Percentiles rank a stretch among this genome's conserved stretches.
Conservation (phyloP, 2,113 vertebrate species). For the Cacatua alba region DNA sequence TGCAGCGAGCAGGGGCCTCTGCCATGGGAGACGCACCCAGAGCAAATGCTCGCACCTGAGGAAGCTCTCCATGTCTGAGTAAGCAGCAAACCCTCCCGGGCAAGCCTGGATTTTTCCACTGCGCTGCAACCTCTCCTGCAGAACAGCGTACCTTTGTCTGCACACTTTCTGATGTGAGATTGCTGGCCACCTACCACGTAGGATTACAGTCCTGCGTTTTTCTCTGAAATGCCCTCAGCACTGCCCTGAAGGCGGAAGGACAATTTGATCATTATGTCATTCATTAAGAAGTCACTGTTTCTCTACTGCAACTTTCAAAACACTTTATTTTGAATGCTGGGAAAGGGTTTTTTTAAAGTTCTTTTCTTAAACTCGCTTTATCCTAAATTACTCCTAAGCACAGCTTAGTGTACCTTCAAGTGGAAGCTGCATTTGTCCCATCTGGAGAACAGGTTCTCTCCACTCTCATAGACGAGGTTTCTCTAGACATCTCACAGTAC, state of each 20-base stretch:
- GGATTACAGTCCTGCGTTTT: fast-evolving
- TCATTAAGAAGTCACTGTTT: not conserved
- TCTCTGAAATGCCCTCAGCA: not conserved
- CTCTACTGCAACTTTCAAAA: not conserved
- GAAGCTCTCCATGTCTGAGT: not conserved
- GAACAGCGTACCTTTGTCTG: not conserved
- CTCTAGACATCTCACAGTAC: fast-evolving
- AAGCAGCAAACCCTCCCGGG: not conserved
- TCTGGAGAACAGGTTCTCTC: not conserved
- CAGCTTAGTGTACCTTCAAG: not conserved
- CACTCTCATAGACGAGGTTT: not conserved
- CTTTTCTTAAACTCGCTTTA: fast-evolving
- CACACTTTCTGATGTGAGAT: not conserved
- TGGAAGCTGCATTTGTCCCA: not conserved
- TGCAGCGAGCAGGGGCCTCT: not conserved
- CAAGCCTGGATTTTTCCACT: conserved; percentile 20
- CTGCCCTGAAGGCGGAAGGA: not conserved
- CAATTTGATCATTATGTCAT: not conserved
- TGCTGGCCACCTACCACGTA: fast-evolving
- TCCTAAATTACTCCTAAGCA: not conserved
- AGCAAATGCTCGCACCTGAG: not conserved
- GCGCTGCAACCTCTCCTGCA: not conserved
- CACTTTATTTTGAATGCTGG: not conserved
- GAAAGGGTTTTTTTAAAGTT: not conserved
- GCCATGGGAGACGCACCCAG: not conserved